A percentile compares a stretch with the other conserved stretches of the same genome.
Conservation (phyloP, 2,888 invertebrate species). For the Ditula angustiorana region DNA sequence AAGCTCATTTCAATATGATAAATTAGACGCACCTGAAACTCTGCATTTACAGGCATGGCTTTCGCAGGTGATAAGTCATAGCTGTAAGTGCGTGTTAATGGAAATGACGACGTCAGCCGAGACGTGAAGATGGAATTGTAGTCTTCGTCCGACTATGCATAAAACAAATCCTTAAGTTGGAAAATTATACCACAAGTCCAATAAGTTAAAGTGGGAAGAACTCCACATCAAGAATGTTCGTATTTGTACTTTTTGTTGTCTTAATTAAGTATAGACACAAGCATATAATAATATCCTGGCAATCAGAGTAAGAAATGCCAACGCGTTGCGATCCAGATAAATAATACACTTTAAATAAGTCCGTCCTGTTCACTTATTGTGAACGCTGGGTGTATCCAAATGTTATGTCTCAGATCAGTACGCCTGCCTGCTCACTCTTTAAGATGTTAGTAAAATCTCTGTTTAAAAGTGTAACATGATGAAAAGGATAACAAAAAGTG, state of each 20-base stretch:
- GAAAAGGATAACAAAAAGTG: no score
- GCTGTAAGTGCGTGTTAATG: constrained; percentile 13
- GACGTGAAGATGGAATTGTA: constrained; percentile 3
- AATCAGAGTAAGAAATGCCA: neutral
- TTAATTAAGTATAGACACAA: neutral
- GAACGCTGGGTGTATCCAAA: neutral
- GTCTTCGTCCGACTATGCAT: constrained; percentile 25
- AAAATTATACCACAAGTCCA: neutral
- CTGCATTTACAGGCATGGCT: constrained; percentile 18
- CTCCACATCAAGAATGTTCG: no score
- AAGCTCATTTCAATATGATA: constrained; percentile 4
- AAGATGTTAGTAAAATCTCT: neutral
- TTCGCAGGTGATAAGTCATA: constrained; percentile 14
- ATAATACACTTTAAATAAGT: neutral
- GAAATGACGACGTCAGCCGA: constrained; percentile 1
- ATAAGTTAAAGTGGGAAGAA: neutral
- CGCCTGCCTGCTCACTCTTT: neutral
- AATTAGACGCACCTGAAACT: constrained; percentile 16
- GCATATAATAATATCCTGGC: neutral
- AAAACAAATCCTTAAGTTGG: constrained; percentile 13
- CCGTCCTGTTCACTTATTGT: neutral
- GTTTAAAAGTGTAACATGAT: no score
- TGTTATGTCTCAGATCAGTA: neutral
- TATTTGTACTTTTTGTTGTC: neutral
- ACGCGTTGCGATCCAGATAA: neutral